phyloP scores from a whole-genome alignment of 2,797 vertebrate species.

The Hirundo rustica region DNA sequence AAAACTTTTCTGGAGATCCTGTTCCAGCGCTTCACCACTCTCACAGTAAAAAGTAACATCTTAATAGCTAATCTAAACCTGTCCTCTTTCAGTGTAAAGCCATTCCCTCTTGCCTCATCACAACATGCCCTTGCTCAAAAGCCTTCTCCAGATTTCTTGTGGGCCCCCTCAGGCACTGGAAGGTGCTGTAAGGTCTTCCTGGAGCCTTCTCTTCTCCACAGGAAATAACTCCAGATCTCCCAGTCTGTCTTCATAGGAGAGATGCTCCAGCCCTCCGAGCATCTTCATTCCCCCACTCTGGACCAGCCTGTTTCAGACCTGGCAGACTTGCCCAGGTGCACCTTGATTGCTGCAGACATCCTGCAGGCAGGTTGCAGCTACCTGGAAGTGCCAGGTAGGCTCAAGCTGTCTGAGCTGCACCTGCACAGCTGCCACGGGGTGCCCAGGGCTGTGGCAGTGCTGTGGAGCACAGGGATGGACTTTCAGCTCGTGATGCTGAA shows the following conservation, averaged over 20 bases:
- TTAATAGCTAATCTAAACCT: neutral
- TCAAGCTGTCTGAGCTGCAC: neutral
- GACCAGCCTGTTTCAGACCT: neutral
- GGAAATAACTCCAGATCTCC: neutral
- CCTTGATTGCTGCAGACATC: accelerated
- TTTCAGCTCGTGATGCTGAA: accelerated
- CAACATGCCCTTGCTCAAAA: neutral
- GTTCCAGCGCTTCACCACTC: neutral
- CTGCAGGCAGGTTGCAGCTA: neutral
- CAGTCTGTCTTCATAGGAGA: neutral
- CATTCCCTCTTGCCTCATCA: neutral
- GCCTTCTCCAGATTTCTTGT: neutral
- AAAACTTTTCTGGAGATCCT: neutral
- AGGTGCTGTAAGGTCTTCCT: neutral
- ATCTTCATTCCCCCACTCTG: neutral
- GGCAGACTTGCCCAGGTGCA: neutral
- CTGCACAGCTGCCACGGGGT: accelerated
- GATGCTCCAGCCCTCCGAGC: neutral
- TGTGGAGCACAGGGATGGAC: neutral
- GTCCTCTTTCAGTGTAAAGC: neutral
- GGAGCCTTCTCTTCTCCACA: neutral
- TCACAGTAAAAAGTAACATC: neutral
- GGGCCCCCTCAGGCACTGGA: no score
- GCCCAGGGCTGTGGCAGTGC: neutral
- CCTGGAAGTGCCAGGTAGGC: neutral